Conservation (phyloP, 2,797 vertebrate genomes). For the Nannoperca australis region DNA sequence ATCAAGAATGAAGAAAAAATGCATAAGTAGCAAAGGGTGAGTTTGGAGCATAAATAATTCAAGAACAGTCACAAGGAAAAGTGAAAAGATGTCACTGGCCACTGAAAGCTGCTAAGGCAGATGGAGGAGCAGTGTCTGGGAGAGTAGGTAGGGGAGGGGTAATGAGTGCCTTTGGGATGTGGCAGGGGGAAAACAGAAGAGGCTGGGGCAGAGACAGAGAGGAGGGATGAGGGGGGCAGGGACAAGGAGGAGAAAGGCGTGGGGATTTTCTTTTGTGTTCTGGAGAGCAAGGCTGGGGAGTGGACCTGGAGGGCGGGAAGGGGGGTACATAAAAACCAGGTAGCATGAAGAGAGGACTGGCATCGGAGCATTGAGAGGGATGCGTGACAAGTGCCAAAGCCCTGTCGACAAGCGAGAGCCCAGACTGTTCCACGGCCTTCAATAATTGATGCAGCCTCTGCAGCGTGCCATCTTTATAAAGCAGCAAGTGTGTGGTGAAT, state of each 20-base stretch:
- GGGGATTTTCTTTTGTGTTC: conserved; percentile 73
- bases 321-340: conserved; percentile 35
- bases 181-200: conserved; percentile 42
- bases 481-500: conserved; percentile 54
- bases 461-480: conserved; percentile 73
- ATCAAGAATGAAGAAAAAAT: conserved; percentile 15
- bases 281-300: conserved; percentile 15
- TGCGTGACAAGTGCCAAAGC: conserved; percentile 79
- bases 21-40: conserved; percentile 13
- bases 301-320: conserved; percentile 11
- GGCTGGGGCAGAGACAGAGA: conserved; percentile 39
- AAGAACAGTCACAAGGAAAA: conserved; percentile 65
- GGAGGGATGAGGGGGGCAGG: conserved; percentile 1
- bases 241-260: conserved; percentile 33
- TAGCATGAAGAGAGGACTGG: conserved; percentile 45
- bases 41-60: conserved; percentile 75
- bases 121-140: conserved; percentile 50
- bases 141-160: conserved; percentile 38
- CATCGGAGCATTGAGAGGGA: conserved; percentile 27
- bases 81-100: conserved; percentile 67
- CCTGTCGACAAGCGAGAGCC: conserved; percentile 68
- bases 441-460: conserved; percentile 85
- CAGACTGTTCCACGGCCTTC: conserved; percentile 76
- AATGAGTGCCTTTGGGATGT: conserved; percentile 61
- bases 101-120: conserved; percentile 59